Evolutionary conservation across 2,113 vertebrate genomes (phyloP).

Genomic region (Pedetes capensis): DNA sequence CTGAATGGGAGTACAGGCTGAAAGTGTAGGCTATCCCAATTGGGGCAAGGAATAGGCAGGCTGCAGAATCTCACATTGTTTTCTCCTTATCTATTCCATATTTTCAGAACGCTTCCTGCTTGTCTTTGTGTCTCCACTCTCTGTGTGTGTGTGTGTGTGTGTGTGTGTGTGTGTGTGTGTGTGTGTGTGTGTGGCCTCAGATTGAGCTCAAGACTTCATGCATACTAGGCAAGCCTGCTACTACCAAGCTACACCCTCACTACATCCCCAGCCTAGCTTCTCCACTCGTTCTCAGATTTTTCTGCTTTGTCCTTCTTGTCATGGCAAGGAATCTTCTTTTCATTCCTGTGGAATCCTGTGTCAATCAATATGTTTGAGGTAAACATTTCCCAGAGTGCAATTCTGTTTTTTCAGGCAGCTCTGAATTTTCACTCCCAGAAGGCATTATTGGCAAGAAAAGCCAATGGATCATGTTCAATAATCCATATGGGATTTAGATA

Average conservation of each 20-base stretch:
- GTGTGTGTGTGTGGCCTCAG: no score
- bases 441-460: background rate
- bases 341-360: background rate
- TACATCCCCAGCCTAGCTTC: no score
- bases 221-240: no score
- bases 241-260: no score
- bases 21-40: background rate
- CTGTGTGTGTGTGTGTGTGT: no score
- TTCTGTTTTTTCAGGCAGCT: background rate
- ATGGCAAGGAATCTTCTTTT: background rate
- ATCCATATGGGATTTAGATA: background rate
- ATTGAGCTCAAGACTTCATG: no score
- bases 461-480: background rate
- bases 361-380: background rate
- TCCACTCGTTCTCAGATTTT: background rate
- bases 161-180: no score
- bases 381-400: background rate
- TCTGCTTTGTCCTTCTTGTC: background rate
- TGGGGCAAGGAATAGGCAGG: background rate
- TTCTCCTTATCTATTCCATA: fast-evolving
- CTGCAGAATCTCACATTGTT: background rate
- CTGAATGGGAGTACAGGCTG: background rate
- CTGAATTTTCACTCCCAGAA: slow-evolving; percentile 10
- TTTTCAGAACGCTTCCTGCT: background rate
- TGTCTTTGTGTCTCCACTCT: background rate